Evolutionary conservation across 1,140 invertebrate species (phyloP), one percentile per base, ranked within the genome.

Genomic region (Matsumurasca onukii): DNA sequence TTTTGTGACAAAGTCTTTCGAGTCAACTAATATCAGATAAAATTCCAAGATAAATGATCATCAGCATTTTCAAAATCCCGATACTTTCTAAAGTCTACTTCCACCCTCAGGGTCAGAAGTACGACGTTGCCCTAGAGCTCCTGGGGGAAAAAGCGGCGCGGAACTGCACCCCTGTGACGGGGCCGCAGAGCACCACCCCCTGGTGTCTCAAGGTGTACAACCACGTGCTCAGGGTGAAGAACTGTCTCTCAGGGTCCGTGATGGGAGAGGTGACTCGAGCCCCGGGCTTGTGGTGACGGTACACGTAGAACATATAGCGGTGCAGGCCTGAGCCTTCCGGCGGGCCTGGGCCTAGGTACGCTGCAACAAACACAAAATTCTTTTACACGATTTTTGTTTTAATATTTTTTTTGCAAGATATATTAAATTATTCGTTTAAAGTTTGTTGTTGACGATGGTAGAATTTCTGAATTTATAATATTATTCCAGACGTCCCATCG

Each of bases 231-330:
- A 59, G 55, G 22, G 15, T 59, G 55, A 59, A 59, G 55, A 59
- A 59, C 22, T 25, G 22, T 27, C 55, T 25, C 55, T 59, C 55
- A 5, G 55, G 3, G 15, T 59, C 15, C 12, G 5, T 20, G 3
- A 52, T 12, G 49, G 49, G 3, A 3, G 20, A 5, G 25, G 25
- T 13, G 24, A 25, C 2, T 29, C 55, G 15, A 2, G 13, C 22
- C 2, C 22, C 30, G 55, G 55, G 12, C 9, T 13, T 13, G 2
- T 22, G 2, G 25, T 59, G 55, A 2, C 25, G 55, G 55, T 59
- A 59, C 15, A 59, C 55, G n/a, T 59, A 59, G 25, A 59, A 59
- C 55, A 59, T 59, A 27, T 59, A 59, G 55, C 55, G 55, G 55
- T 59, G 55, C 9, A 59, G 55, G 5, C 55, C 55, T 27, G 55